These are phyloP conservation scores for Xenopus laevis DNA, from an alignment of 2,113 vertebrate species.

Conservation along the genomic window DNA sequence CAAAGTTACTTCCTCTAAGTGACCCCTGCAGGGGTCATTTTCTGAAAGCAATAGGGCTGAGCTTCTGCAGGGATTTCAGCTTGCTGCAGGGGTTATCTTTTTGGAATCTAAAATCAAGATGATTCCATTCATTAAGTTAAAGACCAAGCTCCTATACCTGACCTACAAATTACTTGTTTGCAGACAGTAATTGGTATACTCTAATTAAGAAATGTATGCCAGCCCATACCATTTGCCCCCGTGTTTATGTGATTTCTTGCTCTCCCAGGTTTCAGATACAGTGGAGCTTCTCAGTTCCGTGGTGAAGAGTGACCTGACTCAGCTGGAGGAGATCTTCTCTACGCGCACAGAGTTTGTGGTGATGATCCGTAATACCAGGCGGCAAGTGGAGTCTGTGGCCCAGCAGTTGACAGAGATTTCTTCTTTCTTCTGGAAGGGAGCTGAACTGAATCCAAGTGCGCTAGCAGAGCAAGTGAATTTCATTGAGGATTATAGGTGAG, in stretches of 20 bases:
- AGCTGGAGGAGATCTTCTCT: constrained; percentile 76
- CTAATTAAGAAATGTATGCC: too few species aligned
- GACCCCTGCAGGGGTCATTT: too few species aligned
- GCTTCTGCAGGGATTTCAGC: too few species aligned
- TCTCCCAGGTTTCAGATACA: constrained; percentile 72
- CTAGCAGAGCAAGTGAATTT: constrained; percentile 58
- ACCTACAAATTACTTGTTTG: too few species aligned
- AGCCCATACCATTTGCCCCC: too few species aligned
- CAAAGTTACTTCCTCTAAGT: too few species aligned
- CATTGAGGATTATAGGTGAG: constrained; percentile 65
- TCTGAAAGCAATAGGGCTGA: too few species aligned
- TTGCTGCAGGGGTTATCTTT: too few species aligned
- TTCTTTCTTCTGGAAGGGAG: constrained; percentile 64
- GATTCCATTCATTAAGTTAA: too few species aligned
- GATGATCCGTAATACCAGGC: constrained; percentile 70
- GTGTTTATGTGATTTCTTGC: not conserved
- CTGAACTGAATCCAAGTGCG: constrained; percentile 52
- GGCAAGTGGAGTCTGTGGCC: constrained; percentile 73
- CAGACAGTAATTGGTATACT: too few species aligned
- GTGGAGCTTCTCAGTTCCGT: constrained; percentile 71
- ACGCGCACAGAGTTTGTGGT: constrained; percentile 76
- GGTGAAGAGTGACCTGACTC: constrained; percentile 70
- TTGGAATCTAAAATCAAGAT: too few species aligned
- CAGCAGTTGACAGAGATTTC: constrained; percentile 76
- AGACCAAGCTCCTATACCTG: too few species aligned